Evolutionary conservation across 2,113 vertebrate genomes (phyloP).

Genomic region (Pseudopodoces humilis): DNA sequence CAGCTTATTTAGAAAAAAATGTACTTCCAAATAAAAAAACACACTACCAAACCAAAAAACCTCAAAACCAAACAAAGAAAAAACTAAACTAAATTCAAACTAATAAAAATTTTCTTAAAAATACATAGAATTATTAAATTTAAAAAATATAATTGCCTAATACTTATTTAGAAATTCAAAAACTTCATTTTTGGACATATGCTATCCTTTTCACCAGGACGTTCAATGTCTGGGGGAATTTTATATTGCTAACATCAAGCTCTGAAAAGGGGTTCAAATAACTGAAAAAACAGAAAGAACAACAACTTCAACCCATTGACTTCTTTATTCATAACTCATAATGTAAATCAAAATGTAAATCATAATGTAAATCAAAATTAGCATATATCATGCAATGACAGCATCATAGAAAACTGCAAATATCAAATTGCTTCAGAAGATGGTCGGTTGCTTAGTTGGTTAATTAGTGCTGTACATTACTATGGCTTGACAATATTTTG

Average conservation of each 20-base stretch:
- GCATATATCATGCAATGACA: background rate
- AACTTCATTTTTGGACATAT: fast-evolving
- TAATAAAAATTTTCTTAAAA: background rate
- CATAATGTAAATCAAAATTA: background rate
- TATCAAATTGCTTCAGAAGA: background rate
- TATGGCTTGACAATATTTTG: background rate
- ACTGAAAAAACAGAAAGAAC: background rate
- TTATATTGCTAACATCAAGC: background rate
- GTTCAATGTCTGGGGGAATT: background rate
- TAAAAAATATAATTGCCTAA: background rate
- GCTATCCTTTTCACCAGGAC: background rate
- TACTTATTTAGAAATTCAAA: background rate
- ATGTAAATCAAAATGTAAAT: background rate
- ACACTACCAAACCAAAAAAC: no score
- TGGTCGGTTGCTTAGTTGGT: background rate
- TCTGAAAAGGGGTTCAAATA: background rate
- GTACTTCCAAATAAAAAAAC: background rate
- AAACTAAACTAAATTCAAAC: background rate
- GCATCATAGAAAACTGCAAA: background rate
- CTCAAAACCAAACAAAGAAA: background rate
- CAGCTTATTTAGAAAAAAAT: background rate
- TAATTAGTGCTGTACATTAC: background rate
- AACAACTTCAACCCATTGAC: background rate
- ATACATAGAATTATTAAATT: no score
- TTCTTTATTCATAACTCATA: background rate